These are phyloP conservation scores for Bolborhynchus lineola DNA, from an alignment of 2,113 vertebrate genomes.

Conservation along the genomic window DNA sequence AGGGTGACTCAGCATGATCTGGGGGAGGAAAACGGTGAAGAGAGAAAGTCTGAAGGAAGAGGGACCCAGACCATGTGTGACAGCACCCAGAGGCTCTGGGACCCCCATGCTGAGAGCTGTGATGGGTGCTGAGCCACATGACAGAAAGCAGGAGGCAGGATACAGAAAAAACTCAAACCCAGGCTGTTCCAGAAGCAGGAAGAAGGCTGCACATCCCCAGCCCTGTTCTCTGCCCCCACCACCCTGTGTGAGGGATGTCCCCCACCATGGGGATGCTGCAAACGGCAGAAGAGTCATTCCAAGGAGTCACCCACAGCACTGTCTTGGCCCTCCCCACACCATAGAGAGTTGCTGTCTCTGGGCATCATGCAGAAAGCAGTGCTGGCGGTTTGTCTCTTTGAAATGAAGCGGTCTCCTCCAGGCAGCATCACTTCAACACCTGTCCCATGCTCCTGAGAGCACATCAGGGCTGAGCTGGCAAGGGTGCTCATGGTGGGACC, in stretches of 20 bases:
- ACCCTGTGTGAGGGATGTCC: accelerated
- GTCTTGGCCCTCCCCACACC: neutral
- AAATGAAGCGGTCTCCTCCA: neutral
- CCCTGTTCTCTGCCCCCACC: neutral
- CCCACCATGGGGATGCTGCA: neutral
- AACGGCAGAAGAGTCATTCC: neutral
- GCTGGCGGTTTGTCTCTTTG: neutral
- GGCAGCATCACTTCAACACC: accelerated
- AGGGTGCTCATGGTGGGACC: neutral
- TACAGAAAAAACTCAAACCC: neutral
- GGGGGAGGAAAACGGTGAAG: neutral
- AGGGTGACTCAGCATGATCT: neutral
- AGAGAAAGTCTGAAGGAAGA: neutral
- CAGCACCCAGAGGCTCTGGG: neutral
- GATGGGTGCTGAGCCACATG: neutral
- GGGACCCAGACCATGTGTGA: accelerated
- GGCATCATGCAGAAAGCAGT: neutral
- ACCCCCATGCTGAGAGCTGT: neutral
- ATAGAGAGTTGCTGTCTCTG: neutral
- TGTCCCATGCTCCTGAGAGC: neutral
- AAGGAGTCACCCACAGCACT: neutral
- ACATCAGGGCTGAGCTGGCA: accelerated
- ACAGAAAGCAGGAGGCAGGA: neutral
- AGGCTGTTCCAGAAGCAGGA: neutral
- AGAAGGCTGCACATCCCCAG: neutral